Conservation (phyloP, 2,888 invertebrate species). For the Operophtera brumata region DNA sequence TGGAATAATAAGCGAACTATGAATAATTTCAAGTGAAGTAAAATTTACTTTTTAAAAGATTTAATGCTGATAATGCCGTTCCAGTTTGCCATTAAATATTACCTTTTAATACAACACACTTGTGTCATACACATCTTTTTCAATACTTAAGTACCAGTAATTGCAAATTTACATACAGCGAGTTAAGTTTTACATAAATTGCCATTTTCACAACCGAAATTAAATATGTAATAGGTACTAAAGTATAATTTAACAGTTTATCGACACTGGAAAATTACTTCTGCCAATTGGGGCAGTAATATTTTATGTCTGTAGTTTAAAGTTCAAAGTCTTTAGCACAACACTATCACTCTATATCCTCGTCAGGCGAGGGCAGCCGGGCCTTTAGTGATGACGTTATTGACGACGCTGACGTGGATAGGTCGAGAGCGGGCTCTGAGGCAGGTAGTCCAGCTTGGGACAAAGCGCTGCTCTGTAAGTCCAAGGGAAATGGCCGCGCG, state of each 20-base stretch:
- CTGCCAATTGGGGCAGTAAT: conserved; percentile 50
- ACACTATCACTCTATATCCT: conserved; percentile 69
- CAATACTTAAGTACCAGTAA: conserved; percentile 70
- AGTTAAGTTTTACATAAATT: conserved; percentile 75
- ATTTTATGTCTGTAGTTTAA: conserved; percentile 43
- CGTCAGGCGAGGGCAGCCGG: conserved; percentile 44
- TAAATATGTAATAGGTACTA: conserved; percentile 76
- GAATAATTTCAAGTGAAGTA: conserved; percentile 10
- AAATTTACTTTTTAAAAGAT: conserved; percentile 44
- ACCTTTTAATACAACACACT: conserved; percentile 66
- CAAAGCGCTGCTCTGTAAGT: conserved; percentile 1
- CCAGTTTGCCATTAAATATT: conserved; percentile 52
- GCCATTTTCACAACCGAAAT: conserved; percentile 81
- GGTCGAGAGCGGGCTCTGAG: conserved; percentile 65
- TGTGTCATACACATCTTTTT: conserved; percentile 75
- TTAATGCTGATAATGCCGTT: conserved; percentile 46
- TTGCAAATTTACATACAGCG: conserved; percentile 72
- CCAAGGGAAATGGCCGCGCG: conserved; percentile 14
- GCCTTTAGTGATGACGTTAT: conserved; percentile 41
- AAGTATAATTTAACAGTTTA: conserved; percentile 71
- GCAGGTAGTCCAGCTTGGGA: conserved; percentile 6
- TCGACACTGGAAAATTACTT: conserved; percentile 55
- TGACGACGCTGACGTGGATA: conserved; percentile 50
- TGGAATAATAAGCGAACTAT: conserved; percentile 24
- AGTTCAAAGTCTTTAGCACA: conserved; percentile 61